phyloP scores from a whole-genome alignment of 2,797 vertebrate species.

The Thunnus albacares region DNA sequence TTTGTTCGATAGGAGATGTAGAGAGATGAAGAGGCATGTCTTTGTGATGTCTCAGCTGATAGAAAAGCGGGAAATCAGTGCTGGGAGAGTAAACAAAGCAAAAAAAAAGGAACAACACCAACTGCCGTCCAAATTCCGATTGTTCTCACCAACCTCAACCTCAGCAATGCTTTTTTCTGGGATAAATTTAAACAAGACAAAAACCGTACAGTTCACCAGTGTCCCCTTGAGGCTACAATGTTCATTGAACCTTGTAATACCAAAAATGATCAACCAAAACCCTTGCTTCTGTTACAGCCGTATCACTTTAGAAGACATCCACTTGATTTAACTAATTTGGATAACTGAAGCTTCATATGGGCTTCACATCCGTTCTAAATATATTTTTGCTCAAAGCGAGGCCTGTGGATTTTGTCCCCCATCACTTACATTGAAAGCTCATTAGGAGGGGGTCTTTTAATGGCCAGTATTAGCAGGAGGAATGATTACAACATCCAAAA shows the following conservation, averaged over 20 bases:
- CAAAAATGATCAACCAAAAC: not conserved
- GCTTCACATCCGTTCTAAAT: too few relatives aligned
- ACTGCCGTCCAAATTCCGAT: not conserved
- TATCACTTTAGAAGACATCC: not conserved
- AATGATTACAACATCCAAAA: too few relatives aligned
- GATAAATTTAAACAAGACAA: too few relatives aligned
- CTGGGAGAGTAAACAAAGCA: conserved; percentile 1
- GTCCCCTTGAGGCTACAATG: not conserved
- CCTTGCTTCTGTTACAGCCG: not conserved
- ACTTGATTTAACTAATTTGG: too few relatives aligned
- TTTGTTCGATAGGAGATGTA: conserved; percentile 31
- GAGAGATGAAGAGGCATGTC: conserved; percentile 12
- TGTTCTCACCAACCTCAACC: too few relatives aligned
- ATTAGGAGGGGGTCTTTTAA: too few relatives aligned
- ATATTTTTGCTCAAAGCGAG: too few relatives aligned
- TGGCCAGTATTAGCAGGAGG: too few relatives aligned
- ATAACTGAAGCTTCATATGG: too few relatives aligned
- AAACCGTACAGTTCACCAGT: not conserved
- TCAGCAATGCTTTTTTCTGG: too few relatives aligned
- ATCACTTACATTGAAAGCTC: too few relatives aligned
- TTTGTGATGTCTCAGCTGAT: conserved; percentile 20
- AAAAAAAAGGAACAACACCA: not conserved
- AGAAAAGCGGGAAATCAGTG: not conserved
- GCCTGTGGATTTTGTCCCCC: too few relatives aligned
- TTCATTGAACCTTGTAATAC: not conserved